Evolutionary conservation across 2,888 invertebrate genomes (phyloP).

Genomic region (Pediacus dermestoides): DNA sequence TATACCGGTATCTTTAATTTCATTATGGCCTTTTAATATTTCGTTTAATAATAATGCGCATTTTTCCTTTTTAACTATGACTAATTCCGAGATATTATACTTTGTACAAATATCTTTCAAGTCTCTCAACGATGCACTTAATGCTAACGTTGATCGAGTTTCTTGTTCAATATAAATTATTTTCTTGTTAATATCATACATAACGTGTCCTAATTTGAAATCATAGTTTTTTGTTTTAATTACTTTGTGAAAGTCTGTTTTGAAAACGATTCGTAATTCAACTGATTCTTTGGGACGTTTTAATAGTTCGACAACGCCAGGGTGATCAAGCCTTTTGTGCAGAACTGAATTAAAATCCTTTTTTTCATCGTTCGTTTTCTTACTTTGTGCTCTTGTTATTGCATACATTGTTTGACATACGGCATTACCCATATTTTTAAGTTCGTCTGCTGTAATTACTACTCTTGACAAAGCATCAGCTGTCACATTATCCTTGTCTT

Average conservation of each 20-base stretch:
- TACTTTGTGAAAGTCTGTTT: conserved; percentile 6
- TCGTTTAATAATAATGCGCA: too few species aligned
- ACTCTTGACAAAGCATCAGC: conserved; percentile 14
- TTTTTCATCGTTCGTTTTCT: not conserved
- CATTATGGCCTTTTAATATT: too few species aligned
- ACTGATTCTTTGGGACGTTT: conserved; percentile 12
- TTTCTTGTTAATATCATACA: conserved; percentile 3
- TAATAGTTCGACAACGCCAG: conserved; percentile 15
- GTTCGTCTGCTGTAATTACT: not conserved
- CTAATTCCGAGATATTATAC: conserved; percentile 11
- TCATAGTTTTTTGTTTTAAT: conserved; percentile 7
- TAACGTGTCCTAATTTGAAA: conserved; percentile 2
- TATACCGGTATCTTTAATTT: too few species aligned
- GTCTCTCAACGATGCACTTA: conserved; percentile 16
- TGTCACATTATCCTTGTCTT: conserved; percentile 11
- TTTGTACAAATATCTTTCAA: conserved; percentile 11
- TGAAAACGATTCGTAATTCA: conserved; percentile 9
- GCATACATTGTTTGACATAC: too few species aligned
- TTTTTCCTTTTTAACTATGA: conserved; percentile 11
- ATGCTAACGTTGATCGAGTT: conserved; percentile 13
- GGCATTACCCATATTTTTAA: not conserved
- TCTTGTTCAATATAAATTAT: conserved; percentile 10
- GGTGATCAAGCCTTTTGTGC: conserved; percentile 14
- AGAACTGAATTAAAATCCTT: not conserved
- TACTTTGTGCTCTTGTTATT: too few species aligned